phyloP scores from a whole-genome alignment of 2,113 vertebrate species.

The Cichladusa arquata region DNA sequence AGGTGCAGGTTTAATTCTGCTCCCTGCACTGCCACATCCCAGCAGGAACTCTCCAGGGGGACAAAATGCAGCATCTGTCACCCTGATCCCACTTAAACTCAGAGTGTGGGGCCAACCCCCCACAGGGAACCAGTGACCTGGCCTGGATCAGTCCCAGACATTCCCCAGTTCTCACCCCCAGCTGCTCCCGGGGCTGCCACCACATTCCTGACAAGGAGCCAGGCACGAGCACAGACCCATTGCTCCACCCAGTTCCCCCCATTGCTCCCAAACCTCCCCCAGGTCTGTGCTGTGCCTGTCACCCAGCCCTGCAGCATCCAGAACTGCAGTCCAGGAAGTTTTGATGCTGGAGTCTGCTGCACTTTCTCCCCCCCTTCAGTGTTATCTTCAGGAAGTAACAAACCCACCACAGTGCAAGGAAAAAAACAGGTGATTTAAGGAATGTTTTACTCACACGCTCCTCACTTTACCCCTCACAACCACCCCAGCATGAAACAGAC shows the following conservation, averaged over 20 bases:
- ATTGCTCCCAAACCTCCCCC: background rate
- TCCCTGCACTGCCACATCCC: background rate
- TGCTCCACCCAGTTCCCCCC: background rate
- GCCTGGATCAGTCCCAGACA: background rate
- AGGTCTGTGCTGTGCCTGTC: background rate
- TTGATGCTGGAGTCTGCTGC: accelerated
- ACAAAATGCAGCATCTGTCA: background rate
- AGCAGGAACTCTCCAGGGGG: background rate
- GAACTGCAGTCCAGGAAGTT: background rate
- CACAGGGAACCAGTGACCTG: background rate
- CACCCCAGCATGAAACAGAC: accelerated
- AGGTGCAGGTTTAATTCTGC: background rate
- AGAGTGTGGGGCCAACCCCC: background rate
- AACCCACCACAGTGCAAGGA: background rate
- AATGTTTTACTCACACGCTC: background rate
- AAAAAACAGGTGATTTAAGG: background rate
- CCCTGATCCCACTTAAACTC: background rate
- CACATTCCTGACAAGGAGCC: background rate
- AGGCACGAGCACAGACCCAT: background rate
- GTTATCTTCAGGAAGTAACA: background rate
- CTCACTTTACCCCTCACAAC: background rate
- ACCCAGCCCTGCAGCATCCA: background rate
- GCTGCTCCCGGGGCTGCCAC: background rate
- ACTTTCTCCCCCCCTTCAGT: background rate
- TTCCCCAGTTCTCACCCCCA: background rate